These are phyloP conservation scores for Solenopsis invicta DNA, from an alignment of 1,140 invertebrate genomes.

Conservation along the genomic window DNA sequence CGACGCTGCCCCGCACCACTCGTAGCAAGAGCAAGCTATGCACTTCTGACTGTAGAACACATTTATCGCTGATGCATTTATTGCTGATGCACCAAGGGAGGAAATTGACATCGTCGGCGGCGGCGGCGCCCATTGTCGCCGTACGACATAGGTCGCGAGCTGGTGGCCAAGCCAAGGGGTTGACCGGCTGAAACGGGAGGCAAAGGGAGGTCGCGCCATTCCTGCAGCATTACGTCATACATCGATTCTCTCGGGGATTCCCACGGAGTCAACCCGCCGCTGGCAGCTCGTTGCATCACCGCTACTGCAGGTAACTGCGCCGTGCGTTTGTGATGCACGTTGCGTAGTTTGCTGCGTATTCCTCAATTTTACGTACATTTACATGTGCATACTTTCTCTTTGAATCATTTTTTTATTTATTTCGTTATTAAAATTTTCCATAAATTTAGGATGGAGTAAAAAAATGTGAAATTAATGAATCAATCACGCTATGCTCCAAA, in stretches of 20 bases:
- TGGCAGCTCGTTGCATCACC: slow-evolving; percentile 36
- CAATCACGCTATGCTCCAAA: not conserved
- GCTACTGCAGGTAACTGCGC: slow-evolving; percentile 63
- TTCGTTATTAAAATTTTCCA: not conserved
- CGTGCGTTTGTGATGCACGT: not conserved
- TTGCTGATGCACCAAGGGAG: slow-evolving; percentile 77
- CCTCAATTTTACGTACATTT: not conserved
- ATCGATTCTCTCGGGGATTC: slow-evolving; percentile 77
- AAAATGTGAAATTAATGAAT: not conserved
- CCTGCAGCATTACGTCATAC: slow-evolving; percentile 77
- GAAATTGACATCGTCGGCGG: slow-evolving; percentile 61
- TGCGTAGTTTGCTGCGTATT: slow-evolving; percentile 10
- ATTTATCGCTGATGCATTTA: slow-evolving; percentile 84
- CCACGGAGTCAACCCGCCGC: slow-evolving; percentile 74
- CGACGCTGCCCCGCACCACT: slow-evolving; percentile 18
- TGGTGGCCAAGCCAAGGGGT: slow-evolving; percentile 66
- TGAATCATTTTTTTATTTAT: slow-evolving; percentile 12
- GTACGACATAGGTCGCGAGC: slow-evolving; percentile 65
- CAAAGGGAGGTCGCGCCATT: slow-evolving; percentile 64
- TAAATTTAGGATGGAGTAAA: not conserved
- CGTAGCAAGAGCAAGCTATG: slow-evolving; percentile 68
- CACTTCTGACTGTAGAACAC: slow-evolving; percentile 78
- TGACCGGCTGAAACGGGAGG: slow-evolving; percentile 55
- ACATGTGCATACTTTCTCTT: too few species aligned
- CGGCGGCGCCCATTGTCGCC: slow-evolving; percentile 53